Percentiles rank a stretch among this genome's conserved stretches.
Evolutionary conservation across 2,888 invertebrate genomes (phyloP).

Genomic region (Erpobdella octoculata): DNA sequence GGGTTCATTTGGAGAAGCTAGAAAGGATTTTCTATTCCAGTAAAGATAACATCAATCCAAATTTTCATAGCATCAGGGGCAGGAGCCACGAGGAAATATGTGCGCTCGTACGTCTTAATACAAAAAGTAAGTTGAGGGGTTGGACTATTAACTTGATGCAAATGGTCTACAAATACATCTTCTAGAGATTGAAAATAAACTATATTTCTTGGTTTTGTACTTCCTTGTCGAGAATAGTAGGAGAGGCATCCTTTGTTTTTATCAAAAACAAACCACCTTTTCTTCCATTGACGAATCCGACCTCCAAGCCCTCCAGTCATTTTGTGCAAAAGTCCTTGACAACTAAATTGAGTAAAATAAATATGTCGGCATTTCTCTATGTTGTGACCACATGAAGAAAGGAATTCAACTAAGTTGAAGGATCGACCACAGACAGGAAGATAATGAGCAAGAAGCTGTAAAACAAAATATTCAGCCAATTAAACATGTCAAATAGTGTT

Average conservation of each 20-base stretch:
- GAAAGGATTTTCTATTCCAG: conserved; percentile 84
- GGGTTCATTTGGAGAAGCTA: too few species aligned
- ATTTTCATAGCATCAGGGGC: conserved; percentile 87
- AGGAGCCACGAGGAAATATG: conserved; percentile 84
- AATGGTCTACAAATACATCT: conserved; percentile 91
- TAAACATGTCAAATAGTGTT: too few species aligned
- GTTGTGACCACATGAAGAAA: conserved; percentile 88
- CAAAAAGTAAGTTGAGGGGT: conserved; percentile 85
- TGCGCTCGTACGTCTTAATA: conserved; percentile 80
- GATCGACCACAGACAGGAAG: conserved; percentile 71
- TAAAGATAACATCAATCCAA: conserved; percentile 91
- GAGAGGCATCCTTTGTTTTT: conserved; percentile 77
- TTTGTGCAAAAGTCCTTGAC: conserved; percentile 84
- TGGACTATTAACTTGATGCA: conserved; percentile 81
- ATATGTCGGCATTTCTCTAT: conserved; percentile 73
- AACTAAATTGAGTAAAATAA: conserved; percentile 69
- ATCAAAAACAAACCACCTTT: conserved; percentile 93
- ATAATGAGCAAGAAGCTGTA: conserved; percentile 81
- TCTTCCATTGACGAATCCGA: conserved; percentile 69
- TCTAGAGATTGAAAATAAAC: conserved; percentile 72
- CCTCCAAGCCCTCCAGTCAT: conserved; percentile 58
- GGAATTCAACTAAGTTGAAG: conserved; percentile 78
- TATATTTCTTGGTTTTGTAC: conserved; percentile 71
- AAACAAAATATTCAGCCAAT: too few species aligned
- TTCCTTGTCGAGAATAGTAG: conserved; percentile 81